These are phyloP conservation scores for Drosophila auraria DNA, from an alignment of 1,140 invertebrate genomes.

Conservation along the genomic window DNA sequence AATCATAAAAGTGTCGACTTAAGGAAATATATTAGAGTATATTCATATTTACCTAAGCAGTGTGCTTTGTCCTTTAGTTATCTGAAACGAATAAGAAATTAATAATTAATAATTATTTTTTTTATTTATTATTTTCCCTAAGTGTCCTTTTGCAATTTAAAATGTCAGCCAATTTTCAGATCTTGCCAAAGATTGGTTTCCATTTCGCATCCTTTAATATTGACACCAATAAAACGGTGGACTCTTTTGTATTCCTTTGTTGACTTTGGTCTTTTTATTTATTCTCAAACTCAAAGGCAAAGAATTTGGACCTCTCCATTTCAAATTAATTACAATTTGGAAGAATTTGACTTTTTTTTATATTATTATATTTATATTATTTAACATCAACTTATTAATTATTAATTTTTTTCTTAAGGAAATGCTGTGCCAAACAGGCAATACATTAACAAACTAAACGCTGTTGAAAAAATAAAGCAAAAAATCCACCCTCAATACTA, in stretches of 20 bases:
- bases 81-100: not conserved
- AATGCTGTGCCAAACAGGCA: not conserved
- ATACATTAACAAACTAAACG: not conserved
- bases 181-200: not conserved
- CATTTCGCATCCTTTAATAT: not conserved
- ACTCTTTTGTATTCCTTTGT: not conserved
- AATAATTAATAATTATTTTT: not conserved
- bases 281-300: not conserved
- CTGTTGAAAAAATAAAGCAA: not conserved
- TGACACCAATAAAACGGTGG: not conserved
- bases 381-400: not conserved
- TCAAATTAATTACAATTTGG: no score
- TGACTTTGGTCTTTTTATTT: not conserved
- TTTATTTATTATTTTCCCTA: no score
- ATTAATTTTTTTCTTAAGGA: not conserved
- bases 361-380: not conserved
- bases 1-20: not conserved
- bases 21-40: not conserved
- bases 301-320: no score
- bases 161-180: not conserved
- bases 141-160: no score
- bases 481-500: constrained; percentile 1
- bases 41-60: not conserved
- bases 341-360: not conserved
- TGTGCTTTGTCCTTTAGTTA: not conserved